phyloP scores from a whole-genome alignment of 2,113 vertebrate genomes.

The Sciurus niger region DNA sequence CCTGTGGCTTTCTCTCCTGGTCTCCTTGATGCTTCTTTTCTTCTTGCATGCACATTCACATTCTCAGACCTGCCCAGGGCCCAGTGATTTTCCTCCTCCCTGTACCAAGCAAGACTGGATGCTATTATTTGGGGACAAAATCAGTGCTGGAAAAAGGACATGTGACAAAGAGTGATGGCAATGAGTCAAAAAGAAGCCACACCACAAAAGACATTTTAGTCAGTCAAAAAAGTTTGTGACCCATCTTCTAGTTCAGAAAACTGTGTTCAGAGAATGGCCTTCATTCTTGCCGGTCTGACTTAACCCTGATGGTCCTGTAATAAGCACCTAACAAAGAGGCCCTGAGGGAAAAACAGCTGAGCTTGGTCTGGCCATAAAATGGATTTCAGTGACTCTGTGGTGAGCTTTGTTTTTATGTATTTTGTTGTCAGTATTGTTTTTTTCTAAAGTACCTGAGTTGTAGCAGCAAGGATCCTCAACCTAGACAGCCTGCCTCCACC shows the following conservation, averaged over 20 bases:
- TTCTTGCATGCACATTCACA: no score
- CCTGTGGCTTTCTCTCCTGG: fast-evolving
- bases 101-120: not conserved
- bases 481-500: not conserved
- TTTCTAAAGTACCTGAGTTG: constrained; percentile 12
- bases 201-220: not conserved
- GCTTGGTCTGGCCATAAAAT: not conserved
- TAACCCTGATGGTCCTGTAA: constrained; percentile 29
- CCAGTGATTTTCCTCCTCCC: not conserved
- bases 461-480: not conserved
- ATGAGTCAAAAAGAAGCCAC: not conserved
- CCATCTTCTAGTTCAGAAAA: not conserved
- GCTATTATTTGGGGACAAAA: fast-evolving
- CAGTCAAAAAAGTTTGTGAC: not conserved
- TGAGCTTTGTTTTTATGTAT: constrained; percentile 60
- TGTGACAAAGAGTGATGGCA: not conserved
- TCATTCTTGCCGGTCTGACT: not conserved
- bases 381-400: not conserved
- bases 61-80: not conserved
- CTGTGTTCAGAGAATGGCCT: constrained; percentile 11
- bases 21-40: no score
- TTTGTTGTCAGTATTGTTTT: not conserved
- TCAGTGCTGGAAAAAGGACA: not conserved
- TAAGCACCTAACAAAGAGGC: constrained; percentile 16
- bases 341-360: not conserved